Conservation (phyloP, 2,113 vertebrate species). For the Ceuthmochares aereus region DNA sequence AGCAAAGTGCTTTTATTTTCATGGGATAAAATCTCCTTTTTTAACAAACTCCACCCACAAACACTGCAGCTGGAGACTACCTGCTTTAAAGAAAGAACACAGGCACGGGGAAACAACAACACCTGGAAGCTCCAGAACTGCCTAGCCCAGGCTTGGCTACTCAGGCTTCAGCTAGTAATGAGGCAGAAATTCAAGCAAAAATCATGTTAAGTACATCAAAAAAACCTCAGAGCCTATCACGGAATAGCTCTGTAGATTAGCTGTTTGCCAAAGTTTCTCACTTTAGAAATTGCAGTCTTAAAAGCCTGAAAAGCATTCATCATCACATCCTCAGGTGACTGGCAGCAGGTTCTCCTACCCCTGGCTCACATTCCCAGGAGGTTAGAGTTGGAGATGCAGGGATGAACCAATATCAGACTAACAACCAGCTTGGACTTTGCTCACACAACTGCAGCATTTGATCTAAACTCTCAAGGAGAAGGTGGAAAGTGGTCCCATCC, state of each 20-base stretch:
- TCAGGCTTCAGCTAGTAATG: not conserved
- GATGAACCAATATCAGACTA: not conserved
- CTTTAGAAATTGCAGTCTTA: not conserved
- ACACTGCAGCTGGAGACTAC: not conserved
- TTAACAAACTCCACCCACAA: not conserved
- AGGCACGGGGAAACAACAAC: not conserved
- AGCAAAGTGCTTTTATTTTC: not conserved
- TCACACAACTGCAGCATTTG: fast-evolving
- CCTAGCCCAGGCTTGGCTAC: not conserved
- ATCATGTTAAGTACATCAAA: not conserved
- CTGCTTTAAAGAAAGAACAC: not conserved
- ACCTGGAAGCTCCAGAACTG: not conserved
- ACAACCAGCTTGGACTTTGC: not conserved
- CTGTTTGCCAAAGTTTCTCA: no score
- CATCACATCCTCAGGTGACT: fast-evolving
- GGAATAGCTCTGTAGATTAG: not conserved
- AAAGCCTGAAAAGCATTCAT: not conserved
- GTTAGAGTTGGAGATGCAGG: not conserved
- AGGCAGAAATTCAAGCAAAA: not conserved
- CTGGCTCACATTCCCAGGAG: not conserved
- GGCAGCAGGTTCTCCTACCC: not conserved
- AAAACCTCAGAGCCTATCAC: not conserved
- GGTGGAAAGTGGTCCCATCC: not conserved
- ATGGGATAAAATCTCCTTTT: not conserved
- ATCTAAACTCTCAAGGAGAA: not conserved